phyloP scores from a whole-genome alignment of 1,140 invertebrate species.

The Eupeodes corollae region DNA sequence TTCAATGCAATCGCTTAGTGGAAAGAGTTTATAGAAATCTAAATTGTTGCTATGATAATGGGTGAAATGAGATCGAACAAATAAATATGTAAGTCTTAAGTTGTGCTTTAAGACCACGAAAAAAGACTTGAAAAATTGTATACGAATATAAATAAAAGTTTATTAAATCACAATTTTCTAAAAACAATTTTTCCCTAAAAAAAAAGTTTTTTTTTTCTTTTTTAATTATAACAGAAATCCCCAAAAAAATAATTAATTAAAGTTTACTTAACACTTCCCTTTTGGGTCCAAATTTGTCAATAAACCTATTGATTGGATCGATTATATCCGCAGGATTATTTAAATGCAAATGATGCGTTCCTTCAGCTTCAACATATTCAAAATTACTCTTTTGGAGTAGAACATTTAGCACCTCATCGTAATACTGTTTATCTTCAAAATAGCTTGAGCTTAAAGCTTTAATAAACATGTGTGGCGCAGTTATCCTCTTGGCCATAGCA shows the following conservation, averaged over 20 bases:
- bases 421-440: constrained; percentile 44
- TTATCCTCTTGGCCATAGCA: constrained; percentile 40
- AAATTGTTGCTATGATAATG: too few relatives aligned
- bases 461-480: constrained; percentile 45
- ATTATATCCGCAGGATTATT: constrained; percentile 51
- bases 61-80: too few relatives aligned
- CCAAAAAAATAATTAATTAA: not conserved
- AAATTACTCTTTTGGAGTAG: constrained; percentile 46
- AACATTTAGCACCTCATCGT: constrained; percentile 45
- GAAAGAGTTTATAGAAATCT: too few relatives aligned
- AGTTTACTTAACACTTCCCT: constrained; percentile 14
- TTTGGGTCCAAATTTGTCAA: constrained; percentile 36
- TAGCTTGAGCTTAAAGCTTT: constrained; percentile 46
- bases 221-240: constrained; percentile 8
- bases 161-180: constrained; percentile 10
- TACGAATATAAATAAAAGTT: constrained; percentile 8
- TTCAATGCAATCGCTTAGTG: too few relatives aligned
- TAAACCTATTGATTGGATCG: constrained; percentile 45
- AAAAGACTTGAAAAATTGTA: constrained; percentile 16
- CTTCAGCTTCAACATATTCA: constrained; percentile 48
- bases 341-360: constrained; percentile 65
- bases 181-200: constrained; percentile 2
- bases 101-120: constrained; percentile 17
- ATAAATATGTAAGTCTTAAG: constrained; percentile 20
- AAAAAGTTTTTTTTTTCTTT: not conserved